Evolutionary conservation across 2,888 invertebrate species (phyloP).

Genomic region (Erpobdella octoculata): DNA sequence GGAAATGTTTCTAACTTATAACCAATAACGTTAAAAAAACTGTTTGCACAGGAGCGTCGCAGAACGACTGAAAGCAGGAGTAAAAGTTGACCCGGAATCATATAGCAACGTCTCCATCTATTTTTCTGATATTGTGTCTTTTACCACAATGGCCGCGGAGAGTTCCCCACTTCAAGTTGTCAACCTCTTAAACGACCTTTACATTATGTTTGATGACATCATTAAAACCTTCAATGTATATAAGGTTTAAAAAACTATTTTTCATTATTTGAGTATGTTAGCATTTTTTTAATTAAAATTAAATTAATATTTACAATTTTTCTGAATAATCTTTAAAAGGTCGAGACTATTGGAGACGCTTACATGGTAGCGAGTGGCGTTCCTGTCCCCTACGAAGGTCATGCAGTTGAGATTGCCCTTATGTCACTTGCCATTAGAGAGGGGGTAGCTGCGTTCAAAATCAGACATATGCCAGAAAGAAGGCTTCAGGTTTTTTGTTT

Average conservation of each 20-base stretch:
- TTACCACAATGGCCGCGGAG: slow-evolving; percentile 31
- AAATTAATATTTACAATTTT: not conserved
- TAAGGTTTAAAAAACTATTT: slow-evolving; percentile 9
- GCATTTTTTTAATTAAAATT: not conserved
- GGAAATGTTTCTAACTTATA: no score
- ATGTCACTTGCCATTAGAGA: slow-evolving; percentile 37
- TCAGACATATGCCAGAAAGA: slow-evolving; percentile 43
- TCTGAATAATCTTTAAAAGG: slow-evolving; percentile 63
- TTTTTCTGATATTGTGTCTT: slow-evolving; percentile 34
- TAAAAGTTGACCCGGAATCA: slow-evolving; percentile 30
- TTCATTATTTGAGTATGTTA: not conserved
- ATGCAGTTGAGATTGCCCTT: slow-evolving; percentile 37
- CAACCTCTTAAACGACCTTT: slow-evolving; percentile 25
- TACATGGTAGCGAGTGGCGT: slow-evolving; percentile 39
- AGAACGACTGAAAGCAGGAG: slow-evolving; percentile 31
- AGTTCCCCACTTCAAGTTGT: slow-evolving; percentile 31
- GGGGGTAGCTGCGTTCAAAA: slow-evolving; percentile 38
- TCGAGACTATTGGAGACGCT: slow-evolving; percentile 54
- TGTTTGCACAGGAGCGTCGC: slow-evolving; percentile 73
- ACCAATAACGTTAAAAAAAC: no score
- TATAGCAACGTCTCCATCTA: slow-evolving; percentile 32
- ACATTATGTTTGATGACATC: slow-evolving; percentile 28
- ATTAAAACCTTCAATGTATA: slow-evolving; percentile 28
- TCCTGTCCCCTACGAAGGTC: slow-evolving; percentile 32
- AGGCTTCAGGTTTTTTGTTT: slow-evolving; percentile 41